Evolutionary conservation across 2,888 invertebrate species (phyloP), one percentile per base, ranked within the genome.

Genomic region (Exephanes ischioxanthus): DNA sequence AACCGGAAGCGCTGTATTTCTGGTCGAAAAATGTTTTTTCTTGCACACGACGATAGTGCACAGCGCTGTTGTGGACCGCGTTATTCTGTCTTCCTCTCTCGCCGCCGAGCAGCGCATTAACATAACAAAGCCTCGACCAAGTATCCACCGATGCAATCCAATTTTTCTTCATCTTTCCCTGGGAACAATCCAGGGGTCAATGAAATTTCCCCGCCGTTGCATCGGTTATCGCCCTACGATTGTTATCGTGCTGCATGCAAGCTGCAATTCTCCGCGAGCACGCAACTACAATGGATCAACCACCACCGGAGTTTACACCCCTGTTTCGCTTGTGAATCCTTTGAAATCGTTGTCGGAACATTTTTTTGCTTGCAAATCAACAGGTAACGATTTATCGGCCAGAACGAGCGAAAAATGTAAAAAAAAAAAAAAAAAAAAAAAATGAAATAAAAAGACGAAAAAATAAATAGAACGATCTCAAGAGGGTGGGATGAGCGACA

Each of bases 401-500:
- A 16, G 16, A 30, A 30, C 4, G 30, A 30, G 5, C 3, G 30
- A 30, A 30, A 30, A 30, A 30, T 30, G 30, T 26, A 26, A 26
- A 26, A 26, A 26, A 53, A 53, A n/a, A n/a, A n/a, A n/a, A n/a
- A 26, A 26, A 26, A 26, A 26, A 53, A 53, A 14, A 51, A 48
- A 48, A 22, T 22, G 0, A 1, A 22, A 22, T 22, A 26, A 26
- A 26, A 26, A 37, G 14, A 22, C 26, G 11, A 22, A 19, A 19
- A 53, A 53, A 53, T 0, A 75, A 68, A 71, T 76, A 19, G 75
- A 71, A 51, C 22, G 37, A 22, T 58, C 14, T 26, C 14, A 37
- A 45, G 79, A 77, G 73, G 67, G 71, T 73, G 66, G 63, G 78
- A 61, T 53, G 73, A 83, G 61, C 58, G 78, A 76, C 55, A 72